Percentiles rank a stretch among this genome's conserved stretches.
phyloP scores from a whole-genome alignment of 2,888 invertebrate species.

The Idaea straminata region DNA sequence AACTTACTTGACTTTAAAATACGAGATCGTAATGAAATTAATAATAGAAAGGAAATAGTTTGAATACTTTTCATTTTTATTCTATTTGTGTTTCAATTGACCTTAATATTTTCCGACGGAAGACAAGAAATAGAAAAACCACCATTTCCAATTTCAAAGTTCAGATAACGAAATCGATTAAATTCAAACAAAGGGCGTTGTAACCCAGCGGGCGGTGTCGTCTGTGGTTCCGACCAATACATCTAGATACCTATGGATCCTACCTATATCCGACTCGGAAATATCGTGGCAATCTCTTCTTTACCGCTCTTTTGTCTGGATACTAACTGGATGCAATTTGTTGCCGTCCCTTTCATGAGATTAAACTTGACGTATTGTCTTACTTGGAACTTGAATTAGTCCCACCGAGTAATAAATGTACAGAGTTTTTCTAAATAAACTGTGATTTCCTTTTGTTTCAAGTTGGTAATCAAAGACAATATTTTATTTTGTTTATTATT shows the following conservation, averaged over 20 bases:
- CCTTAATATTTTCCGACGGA: not conserved
- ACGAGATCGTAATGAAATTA: too few species aligned
- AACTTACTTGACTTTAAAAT: too few species aligned
- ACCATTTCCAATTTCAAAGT: not conserved
- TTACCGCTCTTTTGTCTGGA: conserved; percentile 11
- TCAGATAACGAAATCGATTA: conserved; percentile 15
- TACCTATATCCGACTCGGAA: conserved; percentile 4
- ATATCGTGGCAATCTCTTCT: conserved; percentile 12
- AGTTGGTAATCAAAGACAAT: not conserved
- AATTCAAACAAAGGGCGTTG: conserved; percentile 13
- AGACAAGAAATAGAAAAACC: not conserved
- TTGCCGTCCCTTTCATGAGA: not conserved
- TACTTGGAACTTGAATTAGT: not conserved
- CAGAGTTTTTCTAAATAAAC: not conserved
- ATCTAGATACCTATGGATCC: conserved; percentile 9
- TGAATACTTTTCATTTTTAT: too few species aligned
- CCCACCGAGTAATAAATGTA: not conserved
- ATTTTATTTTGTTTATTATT: too few species aligned
- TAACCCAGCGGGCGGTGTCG: conserved; percentile 2
- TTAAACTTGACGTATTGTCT: conserved; percentile 4
- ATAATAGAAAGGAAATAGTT: too few species aligned
- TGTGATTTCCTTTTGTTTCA: not conserved
- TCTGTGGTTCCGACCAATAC: conserved; percentile 9
- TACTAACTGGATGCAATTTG: conserved; percentile 6
- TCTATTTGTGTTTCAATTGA: too few species aligned